phyloP scores from a whole-genome alignment of 2,888 invertebrate genomes.

The Arge pagana region DNA sequence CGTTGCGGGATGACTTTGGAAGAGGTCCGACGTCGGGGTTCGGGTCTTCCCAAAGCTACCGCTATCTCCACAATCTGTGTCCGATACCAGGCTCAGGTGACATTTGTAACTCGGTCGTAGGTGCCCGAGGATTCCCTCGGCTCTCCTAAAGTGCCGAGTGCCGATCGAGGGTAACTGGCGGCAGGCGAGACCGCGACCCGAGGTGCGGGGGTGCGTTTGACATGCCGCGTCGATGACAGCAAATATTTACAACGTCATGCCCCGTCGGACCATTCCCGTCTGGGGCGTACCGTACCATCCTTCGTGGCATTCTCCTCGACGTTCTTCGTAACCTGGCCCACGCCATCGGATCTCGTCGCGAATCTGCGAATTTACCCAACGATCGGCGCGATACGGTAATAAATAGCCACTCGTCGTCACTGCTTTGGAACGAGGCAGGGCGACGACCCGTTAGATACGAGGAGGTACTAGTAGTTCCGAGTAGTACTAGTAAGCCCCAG shows the following conservation, averaged over 20 bases:
- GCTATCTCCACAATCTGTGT: slow-evolving; percentile 56
- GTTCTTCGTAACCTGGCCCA: too few species aligned
- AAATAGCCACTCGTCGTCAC: too few species aligned
- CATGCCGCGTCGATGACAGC: slow-evolving; percentile 49
- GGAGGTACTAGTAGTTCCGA: too few species aligned
- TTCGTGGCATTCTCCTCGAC: too few species aligned
- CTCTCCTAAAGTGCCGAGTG: slow-evolving; percentile 7
- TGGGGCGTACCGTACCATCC: slow-evolving; percentile 5
- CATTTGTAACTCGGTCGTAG: slow-evolving; percentile 31
- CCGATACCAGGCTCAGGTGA: slow-evolving; percentile 53
- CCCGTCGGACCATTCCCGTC: slow-evolving; percentile 42
- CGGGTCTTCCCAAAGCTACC: slow-evolving; percentile 43
- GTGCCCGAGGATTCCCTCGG: slow-evolving; percentile 30
- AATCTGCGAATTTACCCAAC: too few species aligned
- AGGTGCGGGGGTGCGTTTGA: slow-evolving; percentile 27
- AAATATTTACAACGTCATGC: slow-evolving; percentile 54
- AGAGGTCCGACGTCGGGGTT: slow-evolving; percentile 7
- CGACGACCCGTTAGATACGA: too few species aligned
- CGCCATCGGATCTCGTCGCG: not conserved
- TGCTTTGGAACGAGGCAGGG: too few species aligned
- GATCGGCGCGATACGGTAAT: too few species aligned
- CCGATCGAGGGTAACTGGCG: slow-evolving; percentile 10
- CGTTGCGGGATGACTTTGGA: too few species aligned
- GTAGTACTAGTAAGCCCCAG: too few species aligned
- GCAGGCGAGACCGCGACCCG: slow-evolving; percentile 33